Evolutionary conservation across 2,797 vertebrate species (phyloP), one percentile per base, ranked within the genome.

Genomic region (Tokudaia tokunoshimensis): DNA sequence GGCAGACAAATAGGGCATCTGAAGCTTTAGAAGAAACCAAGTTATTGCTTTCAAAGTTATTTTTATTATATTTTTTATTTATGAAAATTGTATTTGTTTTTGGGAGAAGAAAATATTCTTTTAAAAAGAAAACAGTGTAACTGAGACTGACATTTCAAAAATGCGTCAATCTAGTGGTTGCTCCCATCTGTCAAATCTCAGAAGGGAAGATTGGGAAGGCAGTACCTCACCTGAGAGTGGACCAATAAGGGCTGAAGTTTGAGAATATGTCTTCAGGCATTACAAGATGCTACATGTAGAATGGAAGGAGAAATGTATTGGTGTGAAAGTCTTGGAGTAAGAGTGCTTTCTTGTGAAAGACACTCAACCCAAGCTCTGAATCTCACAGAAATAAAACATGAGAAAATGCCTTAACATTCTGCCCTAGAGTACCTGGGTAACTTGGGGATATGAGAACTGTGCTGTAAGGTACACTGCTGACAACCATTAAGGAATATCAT

Each of bases 1-100:
- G 20, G 0, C 34, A 82, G n/a, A 34, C 15, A 84, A 37, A 6
- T 41, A 41, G 79, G 37, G 61, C 22, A 82, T 22, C 14, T 74
- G 78, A 74, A 88, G 15, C 61, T 80, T 87, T 67, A 90, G 44
- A 86, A 76, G 13, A 61, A 80, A 37, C 0, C 0, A 6, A 74
- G 37, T 26, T 92, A 72, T 75, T 85, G 22, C 86, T 95, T 87
- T 72, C 13, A 79, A 67, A 55, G 1, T 82, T 41, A 76, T 95
- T 89, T 93, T 83, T 63, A 59, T 76, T 1, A 1, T 26, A 24
- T 67, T 78, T 61, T 63, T 3, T 24, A 79, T 92, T 84, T 81
- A 44, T 57, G 75, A 9, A 20, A 86, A 61, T 76, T 15, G 31
- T 59, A 50, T 65, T 82, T 76, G 2, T 44, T 52, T 72, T 72